Evolutionary conservation across 2,113 vertebrate genomes (phyloP).

Genomic region (Pyxicephalus adspersus): DNA sequence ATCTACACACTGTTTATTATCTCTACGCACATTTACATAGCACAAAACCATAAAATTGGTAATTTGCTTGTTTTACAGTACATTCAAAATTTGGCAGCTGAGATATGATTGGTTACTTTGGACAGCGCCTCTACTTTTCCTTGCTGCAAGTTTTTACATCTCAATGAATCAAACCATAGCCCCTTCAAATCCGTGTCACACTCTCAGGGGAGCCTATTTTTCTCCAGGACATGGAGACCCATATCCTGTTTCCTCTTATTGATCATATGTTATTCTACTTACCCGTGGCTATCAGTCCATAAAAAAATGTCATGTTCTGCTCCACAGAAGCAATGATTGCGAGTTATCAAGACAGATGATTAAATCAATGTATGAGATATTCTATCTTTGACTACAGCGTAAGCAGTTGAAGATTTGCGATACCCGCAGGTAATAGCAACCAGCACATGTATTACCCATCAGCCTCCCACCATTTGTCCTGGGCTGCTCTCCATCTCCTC

Average conservation of each 20-base stretch:
- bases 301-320: slow-evolving; percentile 27
- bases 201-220: not conserved
- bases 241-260: slow-evolving; percentile 6
- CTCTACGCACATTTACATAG: no score
- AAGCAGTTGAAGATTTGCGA: no score
- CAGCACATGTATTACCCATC: not conserved
- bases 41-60: no score
- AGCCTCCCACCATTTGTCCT: slow-evolving; percentile 5
- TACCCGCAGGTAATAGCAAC: not conserved
- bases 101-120: no score
- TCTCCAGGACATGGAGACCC: not conserved
- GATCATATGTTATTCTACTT: slow-evolving; percentile 13
- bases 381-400: not conserved
- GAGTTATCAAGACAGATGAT: not conserved
- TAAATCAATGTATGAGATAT: not conserved
- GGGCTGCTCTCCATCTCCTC: not conserved
- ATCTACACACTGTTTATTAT: no score
- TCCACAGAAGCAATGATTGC: slow-evolving; percentile 7
- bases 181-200: not conserved
- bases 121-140: no score
- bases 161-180: not conserved
- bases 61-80: no score
- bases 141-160: no score
- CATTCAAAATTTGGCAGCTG: no score
- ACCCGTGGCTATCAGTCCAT: not conserved